These are phyloP conservation scores for Ommatoiulus sabulosus DNA, from an alignment of 2,888 invertebrate species.

Conservation along the genomic window DNA sequence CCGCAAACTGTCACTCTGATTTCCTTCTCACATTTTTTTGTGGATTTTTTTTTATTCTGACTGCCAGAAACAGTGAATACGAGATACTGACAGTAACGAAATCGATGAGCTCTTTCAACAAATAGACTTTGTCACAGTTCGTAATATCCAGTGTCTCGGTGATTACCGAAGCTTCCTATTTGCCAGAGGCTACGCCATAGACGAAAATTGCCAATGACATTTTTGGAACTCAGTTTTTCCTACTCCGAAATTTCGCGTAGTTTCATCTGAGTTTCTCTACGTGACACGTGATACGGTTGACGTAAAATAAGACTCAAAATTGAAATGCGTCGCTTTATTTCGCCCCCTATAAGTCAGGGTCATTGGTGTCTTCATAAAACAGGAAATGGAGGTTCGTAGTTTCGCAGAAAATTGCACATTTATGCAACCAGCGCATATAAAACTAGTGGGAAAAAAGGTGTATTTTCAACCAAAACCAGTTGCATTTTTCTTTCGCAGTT, in stretches of 20 bases:
- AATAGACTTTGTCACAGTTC: constrained; percentile 43
- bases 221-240: neutral
- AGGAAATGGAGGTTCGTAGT: neutral
- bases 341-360: neutral
- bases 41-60: neutral
- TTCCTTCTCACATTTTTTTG: neutral
- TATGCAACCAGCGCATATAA: neutral
- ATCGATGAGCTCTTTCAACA: constrained; percentile 35
- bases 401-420: constrained; percentile 7
- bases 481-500: neutral
- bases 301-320: neutral
- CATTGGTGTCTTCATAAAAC: constrained; percentile 17
- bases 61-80: neutral
- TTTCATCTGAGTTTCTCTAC: neutral
- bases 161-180: neutral
- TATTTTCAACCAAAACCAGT: neutral
- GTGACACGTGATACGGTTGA: neutral
- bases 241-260: neutral
- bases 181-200: neutral
- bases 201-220: neutral
- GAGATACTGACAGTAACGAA: neutral
- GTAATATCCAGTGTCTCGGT: constrained; percentile 22
- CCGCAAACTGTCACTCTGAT: constrained; percentile 38
- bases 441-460: neutral
- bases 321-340: constrained; percentile 4